These are phyloP conservation scores for Temnothorax rugatulus DNA, from an alignment of 2,888 invertebrate species.

Conservation along the genomic window DNA sequence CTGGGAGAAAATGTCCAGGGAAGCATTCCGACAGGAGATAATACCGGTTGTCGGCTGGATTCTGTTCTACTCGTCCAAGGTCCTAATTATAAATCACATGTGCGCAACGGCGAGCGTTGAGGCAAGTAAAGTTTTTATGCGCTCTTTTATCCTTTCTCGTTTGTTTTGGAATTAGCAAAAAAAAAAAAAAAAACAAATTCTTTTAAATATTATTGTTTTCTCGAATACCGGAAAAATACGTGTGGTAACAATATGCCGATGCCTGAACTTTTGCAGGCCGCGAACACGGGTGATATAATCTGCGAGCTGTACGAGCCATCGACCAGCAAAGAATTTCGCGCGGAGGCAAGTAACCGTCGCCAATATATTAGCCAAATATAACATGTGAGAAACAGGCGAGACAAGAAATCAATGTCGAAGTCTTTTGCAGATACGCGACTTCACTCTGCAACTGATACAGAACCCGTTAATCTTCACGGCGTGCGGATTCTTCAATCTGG, in stretches of 20 bases:
- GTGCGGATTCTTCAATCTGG: slow-evolving; percentile 76
- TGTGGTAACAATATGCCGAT: background rate
- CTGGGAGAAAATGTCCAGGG: background rate
- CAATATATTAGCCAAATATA: background rate
- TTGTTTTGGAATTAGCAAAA: background rate
- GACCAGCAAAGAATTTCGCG: slow-evolving; percentile 71
- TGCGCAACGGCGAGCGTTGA: slow-evolving; percentile 67
- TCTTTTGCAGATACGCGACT: slow-evolving; percentile 76
- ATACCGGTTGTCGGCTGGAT: slow-evolving; percentile 57
- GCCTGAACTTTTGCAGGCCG: slow-evolving; percentile 66
- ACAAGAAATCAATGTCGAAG: background rate
- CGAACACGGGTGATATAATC: slow-evolving; percentile 77
- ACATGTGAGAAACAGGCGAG: background rate
- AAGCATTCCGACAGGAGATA: background rate
- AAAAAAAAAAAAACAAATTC: background rate
- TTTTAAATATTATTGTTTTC: background rate
- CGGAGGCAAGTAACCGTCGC: slow-evolving; percentile 69
- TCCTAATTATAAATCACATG: slow-evolving; percentile 63
- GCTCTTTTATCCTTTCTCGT: background rate
- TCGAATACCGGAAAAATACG: background rate
- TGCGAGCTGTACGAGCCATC: slow-evolving; percentile 78
- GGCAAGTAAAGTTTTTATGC: slow-evolving; percentile 58
- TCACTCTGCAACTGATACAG: slow-evolving; percentile 79
- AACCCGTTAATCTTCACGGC: slow-evolving; percentile 78
- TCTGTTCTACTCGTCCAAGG: slow-evolving; percentile 53